Percentiles rank a stretch among this genome's conserved stretches.
Evolutionary conservation across 2,797 vertebrate species (phyloP).

Genomic region (Pseudomugil gertrudae): DNA sequence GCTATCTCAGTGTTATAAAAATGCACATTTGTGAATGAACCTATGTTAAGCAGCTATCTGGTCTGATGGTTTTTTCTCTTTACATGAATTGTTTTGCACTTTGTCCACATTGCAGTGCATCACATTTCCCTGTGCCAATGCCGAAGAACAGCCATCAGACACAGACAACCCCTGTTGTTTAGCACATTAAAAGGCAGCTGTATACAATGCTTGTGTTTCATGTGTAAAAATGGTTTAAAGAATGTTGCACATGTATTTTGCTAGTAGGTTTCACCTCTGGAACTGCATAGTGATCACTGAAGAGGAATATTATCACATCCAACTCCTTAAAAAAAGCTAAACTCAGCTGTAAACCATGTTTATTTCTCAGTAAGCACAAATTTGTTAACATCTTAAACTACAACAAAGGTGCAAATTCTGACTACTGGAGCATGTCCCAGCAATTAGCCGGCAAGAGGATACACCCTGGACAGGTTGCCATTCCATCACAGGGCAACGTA

Average conservation of each 20-base stretch:
- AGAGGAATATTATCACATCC: too few relatives aligned
- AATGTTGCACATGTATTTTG: not conserved
- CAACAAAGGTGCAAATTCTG: too few relatives aligned
- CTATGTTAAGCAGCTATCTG: not conserved
- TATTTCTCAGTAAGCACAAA: too few relatives aligned
- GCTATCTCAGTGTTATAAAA: not conserved
- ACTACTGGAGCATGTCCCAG: too few relatives aligned
- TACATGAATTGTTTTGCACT: not conserved
- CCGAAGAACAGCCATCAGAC: not conserved
- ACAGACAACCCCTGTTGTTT: not conserved
- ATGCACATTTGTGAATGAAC: not conserved
- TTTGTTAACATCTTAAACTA: too few relatives aligned
- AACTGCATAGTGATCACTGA: not conserved
- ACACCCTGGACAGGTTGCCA: too few relatives aligned
- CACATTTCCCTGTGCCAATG: not conserved
- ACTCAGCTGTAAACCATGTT: not conserved
- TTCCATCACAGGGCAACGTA: too few relatives aligned
- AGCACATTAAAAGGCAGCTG: not conserved
- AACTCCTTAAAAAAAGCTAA: not conserved
- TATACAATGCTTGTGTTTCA: too few relatives aligned
- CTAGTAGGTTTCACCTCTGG: not conserved
- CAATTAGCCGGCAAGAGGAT: too few relatives aligned
- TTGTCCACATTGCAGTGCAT: not conserved
- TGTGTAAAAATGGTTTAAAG: not conserved
- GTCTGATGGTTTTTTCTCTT: not conserved